Conservation (phyloP, 2,113 vertebrate genomes). For the Archilochus colubris region DNA sequence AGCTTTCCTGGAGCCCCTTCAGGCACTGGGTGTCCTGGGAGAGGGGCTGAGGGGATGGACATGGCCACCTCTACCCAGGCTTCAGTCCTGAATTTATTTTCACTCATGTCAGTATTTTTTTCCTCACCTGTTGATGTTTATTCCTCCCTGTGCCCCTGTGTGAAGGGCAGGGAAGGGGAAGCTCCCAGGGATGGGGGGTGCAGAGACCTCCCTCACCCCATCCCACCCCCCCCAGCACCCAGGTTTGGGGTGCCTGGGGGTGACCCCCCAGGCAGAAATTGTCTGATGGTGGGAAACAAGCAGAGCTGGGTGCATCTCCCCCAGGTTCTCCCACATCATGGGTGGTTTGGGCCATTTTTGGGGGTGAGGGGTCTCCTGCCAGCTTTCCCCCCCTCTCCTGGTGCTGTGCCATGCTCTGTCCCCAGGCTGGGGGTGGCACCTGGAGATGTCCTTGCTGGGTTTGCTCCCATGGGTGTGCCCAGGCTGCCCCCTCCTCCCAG, state of each 20-base stretch:
- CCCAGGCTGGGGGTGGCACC: background rate
- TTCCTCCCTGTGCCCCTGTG: fast-evolving
- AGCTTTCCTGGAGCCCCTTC: too few species aligned
- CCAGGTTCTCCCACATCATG: background rate
- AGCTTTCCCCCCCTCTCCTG: background rate
- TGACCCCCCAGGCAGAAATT: background rate
- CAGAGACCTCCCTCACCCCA: background rate
- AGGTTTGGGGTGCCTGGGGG: fast-evolving
- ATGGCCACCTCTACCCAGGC: too few species aligned
- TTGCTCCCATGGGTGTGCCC: background rate
- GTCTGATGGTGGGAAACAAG: fast-evolving
- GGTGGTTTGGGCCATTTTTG: background rate
- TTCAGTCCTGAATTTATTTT: background rate
- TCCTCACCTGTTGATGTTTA: background rate
- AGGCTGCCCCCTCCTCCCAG: background rate
- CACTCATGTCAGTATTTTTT: background rate
- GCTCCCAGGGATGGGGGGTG: background rate
- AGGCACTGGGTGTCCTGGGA: background rate
- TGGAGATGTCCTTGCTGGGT: background rate
- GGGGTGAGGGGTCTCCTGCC: background rate
- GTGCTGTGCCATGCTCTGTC: background rate
- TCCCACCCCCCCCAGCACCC: too few species aligned
- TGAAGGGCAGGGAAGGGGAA: background rate
- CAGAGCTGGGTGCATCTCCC: background rate
- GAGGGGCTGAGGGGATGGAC: background rate